Conservation (phyloP, 2,797 vertebrate genomes). For the Sebastes oblongus region DNA sequence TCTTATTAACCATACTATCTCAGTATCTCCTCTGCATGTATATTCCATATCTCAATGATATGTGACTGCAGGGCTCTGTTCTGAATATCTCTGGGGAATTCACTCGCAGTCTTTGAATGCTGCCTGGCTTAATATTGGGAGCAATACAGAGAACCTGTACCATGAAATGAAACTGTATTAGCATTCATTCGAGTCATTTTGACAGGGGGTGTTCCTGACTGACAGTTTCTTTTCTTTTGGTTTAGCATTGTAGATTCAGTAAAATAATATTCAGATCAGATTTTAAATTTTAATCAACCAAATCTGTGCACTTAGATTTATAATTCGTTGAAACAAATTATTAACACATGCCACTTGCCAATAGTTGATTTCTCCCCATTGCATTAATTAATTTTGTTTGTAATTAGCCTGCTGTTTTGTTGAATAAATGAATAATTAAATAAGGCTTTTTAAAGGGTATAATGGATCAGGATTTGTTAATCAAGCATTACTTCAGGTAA, state of each 20-base stretch:
- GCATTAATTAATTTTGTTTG: conserved; percentile 20
- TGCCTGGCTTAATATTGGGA: conserved; percentile 16
- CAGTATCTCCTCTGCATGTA: conserved; percentile 16
- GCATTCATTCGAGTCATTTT: background rate
- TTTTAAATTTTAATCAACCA: background rate
- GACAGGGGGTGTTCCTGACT: background rate
- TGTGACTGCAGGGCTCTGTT: conserved; percentile 20
- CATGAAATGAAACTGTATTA: background rate
- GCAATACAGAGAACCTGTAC: background rate
- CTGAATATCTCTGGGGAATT: conserved; percentile 21
- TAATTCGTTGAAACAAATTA: conserved; percentile 8
- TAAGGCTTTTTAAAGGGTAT: conserved; percentile 1
- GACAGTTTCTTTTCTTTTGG: conserved; percentile 10
- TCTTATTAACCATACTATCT: conserved; percentile 20
- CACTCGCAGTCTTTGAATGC: background rate
- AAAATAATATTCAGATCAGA: background rate
- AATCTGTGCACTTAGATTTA: background rate
- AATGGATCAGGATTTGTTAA: conserved; percentile 27
- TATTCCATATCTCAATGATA: conserved; percentile 26
- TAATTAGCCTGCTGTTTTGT: conserved; percentile 25
- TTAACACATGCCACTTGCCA: background rate
- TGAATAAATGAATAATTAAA: conserved; percentile 40
- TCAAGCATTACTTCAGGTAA: conserved; percentile 22
- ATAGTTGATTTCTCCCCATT: background rate
- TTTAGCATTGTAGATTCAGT: background rate